Evolutionary conservation across 2,888 invertebrate genomes (phyloP), one percentile per base, ranked within the genome.

Genomic region (Stenurella melanura): DNA sequence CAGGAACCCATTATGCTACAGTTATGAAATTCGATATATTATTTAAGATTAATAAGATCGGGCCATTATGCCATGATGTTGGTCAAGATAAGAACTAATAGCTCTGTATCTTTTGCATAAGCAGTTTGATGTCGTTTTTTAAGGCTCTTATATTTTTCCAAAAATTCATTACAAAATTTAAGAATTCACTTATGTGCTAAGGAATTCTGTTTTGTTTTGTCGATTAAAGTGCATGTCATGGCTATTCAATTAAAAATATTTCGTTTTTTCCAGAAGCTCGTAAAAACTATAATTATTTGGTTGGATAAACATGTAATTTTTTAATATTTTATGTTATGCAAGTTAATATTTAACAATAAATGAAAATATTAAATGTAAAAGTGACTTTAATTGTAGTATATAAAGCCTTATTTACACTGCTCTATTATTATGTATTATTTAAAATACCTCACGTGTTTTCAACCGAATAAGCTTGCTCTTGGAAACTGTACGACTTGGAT

Each of bases 201-300:
- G n/a, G 50, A 50, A 50, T 50, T 50, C 12, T 50, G 15, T 50
- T 50, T 50, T 50, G 50, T 50, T 50, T 50, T 50, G 50, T 50
- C 15, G 19, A 21, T 21, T 58, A 58, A 58, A 58, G 21, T 58
- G 58, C 58, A 11, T 58, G 58, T 58, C 58, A 58, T 58, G 58
- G 19, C 21, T 21, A 12, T 58, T 58, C 58, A 58, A 58, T 58
- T 58, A 58, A 58, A 58, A 58, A 58, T 58, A 10, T 1, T 19
- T 58, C 9, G 58, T 9, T 58, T 58, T 57, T 58, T 19, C 58
- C 19, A 58, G 19, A 18, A 21, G 12, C 19, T 38, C 30, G 34
- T 38, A 63, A 63, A 18, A 63, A 38, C 34, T 10, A 38, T 63
- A 38, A 63, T 63, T 63, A 63, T 38, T 63, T 38, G 63, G 63